phyloP scores from a whole-genome alignment of 2,797 vertebrate genomes.

The Phyllotis vaccarum region DNA sequence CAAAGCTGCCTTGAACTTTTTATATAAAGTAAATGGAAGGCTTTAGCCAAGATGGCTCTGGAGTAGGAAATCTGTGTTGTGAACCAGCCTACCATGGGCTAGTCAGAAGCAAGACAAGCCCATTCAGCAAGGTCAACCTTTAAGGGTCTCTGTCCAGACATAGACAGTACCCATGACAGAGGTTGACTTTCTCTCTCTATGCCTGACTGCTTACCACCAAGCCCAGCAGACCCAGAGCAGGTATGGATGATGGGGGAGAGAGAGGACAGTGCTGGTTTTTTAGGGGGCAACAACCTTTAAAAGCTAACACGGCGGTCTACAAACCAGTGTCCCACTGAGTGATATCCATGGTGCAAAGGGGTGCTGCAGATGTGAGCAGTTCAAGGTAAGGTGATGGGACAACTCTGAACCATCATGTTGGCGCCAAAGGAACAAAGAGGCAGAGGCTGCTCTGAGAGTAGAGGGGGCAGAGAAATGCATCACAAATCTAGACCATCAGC shows the following conservation, averaged over 20 bases:
- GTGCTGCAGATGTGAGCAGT: neutral
- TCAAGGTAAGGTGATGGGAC: neutral
- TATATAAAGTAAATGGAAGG: neutral
- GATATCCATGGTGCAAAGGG: neutral
- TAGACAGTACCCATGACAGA: neutral
- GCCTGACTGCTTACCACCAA: neutral
- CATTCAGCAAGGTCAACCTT: neutral
- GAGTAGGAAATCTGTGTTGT: neutral
- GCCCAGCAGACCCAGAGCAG: neutral
- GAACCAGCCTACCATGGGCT: neutral
- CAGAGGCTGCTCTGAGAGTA: neutral
- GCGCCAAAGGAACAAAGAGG: neutral
- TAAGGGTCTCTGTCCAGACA: neutral
- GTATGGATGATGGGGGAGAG: too few species aligned
- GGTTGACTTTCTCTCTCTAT: neutral
- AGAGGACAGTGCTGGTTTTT: neutral
- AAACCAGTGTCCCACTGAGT: neutral
- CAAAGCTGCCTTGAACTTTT: neutral
- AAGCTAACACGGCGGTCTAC: accelerated
- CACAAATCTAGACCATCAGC: neutral
- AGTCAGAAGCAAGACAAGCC: neutral
- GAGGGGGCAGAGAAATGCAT: neutral
- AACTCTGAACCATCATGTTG: neutral
- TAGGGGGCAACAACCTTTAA: neutral
- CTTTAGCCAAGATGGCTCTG: neutral